Conservation (phyloP, 2,888 invertebrate genomes). For the Lacanobia oleracea region DNA sequence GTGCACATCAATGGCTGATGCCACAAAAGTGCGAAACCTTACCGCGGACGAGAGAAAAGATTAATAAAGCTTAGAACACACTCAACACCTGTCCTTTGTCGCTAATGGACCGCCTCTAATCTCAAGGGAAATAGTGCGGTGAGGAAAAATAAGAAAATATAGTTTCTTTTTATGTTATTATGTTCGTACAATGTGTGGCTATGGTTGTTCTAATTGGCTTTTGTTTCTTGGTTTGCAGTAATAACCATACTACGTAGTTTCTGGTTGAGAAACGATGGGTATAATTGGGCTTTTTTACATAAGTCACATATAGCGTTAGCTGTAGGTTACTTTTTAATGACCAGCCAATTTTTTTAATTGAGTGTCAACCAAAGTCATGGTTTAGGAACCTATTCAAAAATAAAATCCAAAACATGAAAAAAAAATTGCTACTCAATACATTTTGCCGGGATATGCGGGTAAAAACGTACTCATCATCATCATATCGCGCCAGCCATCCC, state of each 20-base stretch:
- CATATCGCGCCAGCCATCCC: too few species aligned
- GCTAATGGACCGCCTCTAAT: slow-evolving; percentile 86
- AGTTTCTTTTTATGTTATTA: slow-evolving; percentile 64
- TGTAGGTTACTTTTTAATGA: too few species aligned
- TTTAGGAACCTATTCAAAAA: too few species aligned
- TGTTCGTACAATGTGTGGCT: slow-evolving; percentile 25
- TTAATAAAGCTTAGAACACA: slow-evolving; percentile 89
- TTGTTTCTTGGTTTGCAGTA: neutral
- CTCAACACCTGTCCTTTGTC: slow-evolving; percentile 89
- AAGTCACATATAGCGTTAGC: neutral
- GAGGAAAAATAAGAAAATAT: slow-evolving; percentile 70
- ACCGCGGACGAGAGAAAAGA: slow-evolving; percentile 83
- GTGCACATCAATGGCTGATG: slow-evolving; percentile 81
- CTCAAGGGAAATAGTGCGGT: slow-evolving; percentile 69
- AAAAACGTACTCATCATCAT: too few species aligned
- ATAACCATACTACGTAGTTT: neutral
- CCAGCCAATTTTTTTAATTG: too few species aligned
- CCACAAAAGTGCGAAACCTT: slow-evolving; percentile 87
- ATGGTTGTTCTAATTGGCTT: slow-evolving; percentile 27
- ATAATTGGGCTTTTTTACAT: too few species aligned
- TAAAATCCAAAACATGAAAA: too few species aligned
- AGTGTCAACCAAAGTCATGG: too few species aligned
- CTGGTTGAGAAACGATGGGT: too few species aligned
- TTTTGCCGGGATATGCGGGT: too few species aligned
- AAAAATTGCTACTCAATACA: too few species aligned